These are phyloP conservation scores for Alectoris magna DNA, from an alignment of 2,797 vertebrate species.

Conservation along the genomic window DNA sequence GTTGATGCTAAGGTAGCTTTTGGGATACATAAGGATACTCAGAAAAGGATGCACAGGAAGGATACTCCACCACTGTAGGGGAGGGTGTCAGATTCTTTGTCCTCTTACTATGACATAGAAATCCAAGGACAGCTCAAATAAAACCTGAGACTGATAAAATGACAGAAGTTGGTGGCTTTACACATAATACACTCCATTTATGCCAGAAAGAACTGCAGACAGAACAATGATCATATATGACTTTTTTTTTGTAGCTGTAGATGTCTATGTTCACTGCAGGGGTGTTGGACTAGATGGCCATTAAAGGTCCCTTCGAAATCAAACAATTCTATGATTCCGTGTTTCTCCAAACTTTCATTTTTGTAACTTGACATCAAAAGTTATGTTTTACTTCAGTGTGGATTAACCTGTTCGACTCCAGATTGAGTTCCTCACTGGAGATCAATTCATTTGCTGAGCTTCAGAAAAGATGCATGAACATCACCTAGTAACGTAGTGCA, in stretches of 20 bases:
- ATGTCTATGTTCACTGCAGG: too few relatives aligned
- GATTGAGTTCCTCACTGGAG: background rate
- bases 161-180: background rate
- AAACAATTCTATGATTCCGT: too few relatives aligned
- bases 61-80: background rate
- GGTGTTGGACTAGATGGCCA: too few relatives aligned
- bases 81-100: background rate
- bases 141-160: background rate
- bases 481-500: background rate
- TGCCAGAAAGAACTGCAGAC: background rate
- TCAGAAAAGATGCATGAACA: background rate
- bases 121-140: background rate
- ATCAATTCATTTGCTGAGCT: rapidly evolving
- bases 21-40: background rate
- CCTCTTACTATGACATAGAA: background rate
- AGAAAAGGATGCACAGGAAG: background rate
- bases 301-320: too few relatives aligned
- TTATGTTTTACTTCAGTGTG: background rate
- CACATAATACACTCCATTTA: background rate
- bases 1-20: background rate
- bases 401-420: rapidly evolving
- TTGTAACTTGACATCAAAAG: background rate
- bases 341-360: background rate
- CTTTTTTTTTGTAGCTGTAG: too few relatives aligned
- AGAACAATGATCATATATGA: background rate